Base-by-base conservation (phyloP, 2,797 vertebrate species). In the Tarsius wallacei region DNA sequence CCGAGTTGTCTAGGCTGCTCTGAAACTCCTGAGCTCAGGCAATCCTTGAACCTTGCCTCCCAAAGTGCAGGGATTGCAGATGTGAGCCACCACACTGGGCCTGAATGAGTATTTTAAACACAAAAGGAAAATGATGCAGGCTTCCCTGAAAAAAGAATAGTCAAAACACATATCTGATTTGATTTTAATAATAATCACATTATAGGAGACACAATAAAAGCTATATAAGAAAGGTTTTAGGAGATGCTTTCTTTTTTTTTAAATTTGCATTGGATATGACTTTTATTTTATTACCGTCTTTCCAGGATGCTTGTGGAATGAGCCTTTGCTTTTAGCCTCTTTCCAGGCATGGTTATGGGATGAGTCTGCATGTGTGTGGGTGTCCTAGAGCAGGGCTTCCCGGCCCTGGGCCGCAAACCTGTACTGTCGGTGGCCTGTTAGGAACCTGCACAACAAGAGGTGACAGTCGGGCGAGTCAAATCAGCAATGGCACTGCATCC, bases 101-200 rank as follows among this genome's bases (percentile, higher is more conserved):
- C n/a, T 66, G 36, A 26, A 85, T 5, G n/a, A 59, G 28, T 77
- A 86, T 15, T 78, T 70, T 93, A 51, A 70, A 28, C 63, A 49
- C 28, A 24, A 78, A 51, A 61, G 17, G 31, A 78, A 61, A 53
- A 49, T 61, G 42, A 24, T 47, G 51, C 1, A n/a, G 21, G 19
- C 66, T 77, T 77, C 64, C 57, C 31, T 36, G n/a, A 59, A 24
- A 61, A 31, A 71, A 36, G 42, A 57, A 78, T 68, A 12, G 51
- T 77, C 11, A 12, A 22, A 93, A 51, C 24, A 13, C 5, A 42
- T 61, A 78, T 36, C 4, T 42, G 26, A 51, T 88, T 82, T 82
- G 92, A 87, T 82, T 93, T 88, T 28, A 47, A 74, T 88, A 73
- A 47, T 19, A 55, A 73, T 73, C 68, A 74, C 28, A 74, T 88